Percentiles rank a stretch among this genome's conserved stretches.
Evolutionary conservation across 2,888 invertebrate genomes (phyloP).

Genomic region (Cerceris ruficornis): DNA sequence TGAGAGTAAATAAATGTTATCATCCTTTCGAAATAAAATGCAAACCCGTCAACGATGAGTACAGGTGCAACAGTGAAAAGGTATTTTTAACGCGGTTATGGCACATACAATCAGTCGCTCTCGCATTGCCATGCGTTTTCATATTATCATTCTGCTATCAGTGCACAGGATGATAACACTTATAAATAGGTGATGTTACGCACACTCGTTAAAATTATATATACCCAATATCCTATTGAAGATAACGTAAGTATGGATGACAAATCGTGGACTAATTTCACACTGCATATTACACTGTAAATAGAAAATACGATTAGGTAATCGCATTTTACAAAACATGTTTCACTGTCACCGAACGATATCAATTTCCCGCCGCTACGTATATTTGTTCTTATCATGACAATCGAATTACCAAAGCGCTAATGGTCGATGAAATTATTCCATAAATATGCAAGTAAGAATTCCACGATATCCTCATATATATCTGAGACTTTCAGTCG

Average conservation of each 20-base stretch:
- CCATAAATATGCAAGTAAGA: neutral
- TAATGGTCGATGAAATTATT: neutral
- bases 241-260: conserved; percentile 11
- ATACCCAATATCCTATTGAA: conserved; percentile 27
- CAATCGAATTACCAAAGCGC: neutral
- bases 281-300: conserved; percentile 1
- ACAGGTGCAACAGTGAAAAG: neutral
- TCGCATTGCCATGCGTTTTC: conserved; percentile 10
- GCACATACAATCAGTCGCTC: neutral
- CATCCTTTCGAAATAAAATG: no score
- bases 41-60: no score
- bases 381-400: neutral
- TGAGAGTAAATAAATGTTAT: no score
- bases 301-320: conserved; percentile 19
- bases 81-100: neutral
- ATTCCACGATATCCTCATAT: neutral
- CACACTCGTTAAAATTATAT: conserved; percentile 12
- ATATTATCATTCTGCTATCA: conserved; percentile 46
- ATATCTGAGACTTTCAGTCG: no score
- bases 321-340: conserved; percentile 15
- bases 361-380: neutral
- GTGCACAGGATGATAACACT: conserved; percentile 41
- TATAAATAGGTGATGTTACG: conserved; percentile 36
- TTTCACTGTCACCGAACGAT: neutral
- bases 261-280: conserved; percentile 32